These are phyloP conservation scores for Lordiphosa collinella DNA, from an alignment of 1,140 invertebrate genomes.

Conservation along the genomic window DNA sequence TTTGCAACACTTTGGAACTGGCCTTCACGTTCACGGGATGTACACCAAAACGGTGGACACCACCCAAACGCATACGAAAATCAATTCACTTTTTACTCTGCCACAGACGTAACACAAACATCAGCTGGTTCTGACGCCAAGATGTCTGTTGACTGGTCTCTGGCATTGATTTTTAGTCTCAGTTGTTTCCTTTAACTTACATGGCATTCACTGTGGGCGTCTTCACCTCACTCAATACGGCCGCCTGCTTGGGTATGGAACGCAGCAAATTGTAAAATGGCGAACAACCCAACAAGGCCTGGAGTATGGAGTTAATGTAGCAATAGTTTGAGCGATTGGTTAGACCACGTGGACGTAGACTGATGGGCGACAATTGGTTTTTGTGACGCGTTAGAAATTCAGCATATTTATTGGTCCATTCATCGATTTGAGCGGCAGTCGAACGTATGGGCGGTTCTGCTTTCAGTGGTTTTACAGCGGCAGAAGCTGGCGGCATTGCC, in stretches of 20 bases:
- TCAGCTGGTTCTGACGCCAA: slow-evolving; percentile 36
- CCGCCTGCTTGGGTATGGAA: slow-evolving; percentile 83
- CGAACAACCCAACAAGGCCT: slow-evolving; percentile 94
- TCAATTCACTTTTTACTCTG: slow-evolving; percentile 50
- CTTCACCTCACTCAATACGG: slow-evolving; percentile 83
- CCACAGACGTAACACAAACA: slow-evolving; percentile 74
- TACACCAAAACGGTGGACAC: slow-evolving; percentile 45
- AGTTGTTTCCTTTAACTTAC: slow-evolving; percentile 45
- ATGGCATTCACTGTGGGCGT: slow-evolving; percentile 95
- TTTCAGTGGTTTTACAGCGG: slow-evolving; percentile 41
- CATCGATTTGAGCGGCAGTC: slow-evolving; percentile 52
- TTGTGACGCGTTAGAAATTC: slow-evolving; percentile 87
- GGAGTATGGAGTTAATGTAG: slow-evolving; percentile 95
- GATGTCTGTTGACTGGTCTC: slow-evolving; percentile 36
- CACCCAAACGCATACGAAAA: slow-evolving; percentile 8
- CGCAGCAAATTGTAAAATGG: slow-evolving; percentile 95
- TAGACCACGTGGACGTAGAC: slow-evolving; percentile 91
- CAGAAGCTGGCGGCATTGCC: slow-evolving; percentile 49
- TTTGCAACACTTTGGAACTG: slow-evolving; percentile 32
- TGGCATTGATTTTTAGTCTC: background rate
- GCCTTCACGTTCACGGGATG: slow-evolving; percentile 15
- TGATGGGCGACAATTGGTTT: slow-evolving; percentile 86
- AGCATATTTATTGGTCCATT: slow-evolving; percentile 80
- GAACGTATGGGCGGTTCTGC: slow-evolving; percentile 25
- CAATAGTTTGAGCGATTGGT: slow-evolving; percentile 96